Conservation (phyloP, 2,888 invertebrate genomes). For the Neoaliturus tenellus region DNA sequence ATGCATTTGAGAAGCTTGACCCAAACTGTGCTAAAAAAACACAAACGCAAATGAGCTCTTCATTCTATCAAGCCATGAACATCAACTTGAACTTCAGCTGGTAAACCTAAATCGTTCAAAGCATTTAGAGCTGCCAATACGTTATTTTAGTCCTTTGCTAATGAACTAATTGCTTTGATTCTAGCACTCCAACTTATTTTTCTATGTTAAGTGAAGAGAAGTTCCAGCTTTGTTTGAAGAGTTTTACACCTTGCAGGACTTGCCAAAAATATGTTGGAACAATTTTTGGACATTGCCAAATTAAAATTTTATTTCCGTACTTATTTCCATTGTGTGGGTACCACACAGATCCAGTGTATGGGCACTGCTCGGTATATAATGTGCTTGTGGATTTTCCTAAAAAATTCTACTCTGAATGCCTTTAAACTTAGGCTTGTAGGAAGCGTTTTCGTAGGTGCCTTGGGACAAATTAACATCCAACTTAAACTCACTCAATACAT, state of each 20-base stretch:
- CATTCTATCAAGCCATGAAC: constrained; percentile 36
- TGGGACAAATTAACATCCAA: background rate
- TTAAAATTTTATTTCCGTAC: constrained; percentile 35
- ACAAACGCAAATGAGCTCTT: constrained; percentile 20
- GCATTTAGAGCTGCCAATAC: constrained; percentile 27
- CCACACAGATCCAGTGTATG: constrained; percentile 13
- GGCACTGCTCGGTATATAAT: constrained; percentile 1
- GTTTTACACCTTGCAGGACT: constrained; percentile 42
- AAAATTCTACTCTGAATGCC: constrained; percentile 2
- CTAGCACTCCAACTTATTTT: constrained; percentile 48
- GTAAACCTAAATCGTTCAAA: constrained; percentile 27
- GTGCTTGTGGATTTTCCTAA: background rate
- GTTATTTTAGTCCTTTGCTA: constrained; percentile 27
- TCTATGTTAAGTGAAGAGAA: constrained; percentile 44
- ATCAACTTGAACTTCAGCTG: constrained; percentile 49
- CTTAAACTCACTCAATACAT: background rate
- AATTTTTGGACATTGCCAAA: constrained; percentile 40
- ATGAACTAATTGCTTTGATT: constrained; percentile 32
- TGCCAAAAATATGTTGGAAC: constrained; percentile 40
- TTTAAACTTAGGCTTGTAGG: background rate
- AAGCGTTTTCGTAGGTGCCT: background rate
- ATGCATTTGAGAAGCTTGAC: constrained; percentile 26
- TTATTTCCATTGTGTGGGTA: constrained; percentile 32
- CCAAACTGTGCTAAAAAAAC: constrained; percentile 34
- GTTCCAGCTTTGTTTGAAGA: constrained; percentile 49